Conservation (phyloP, 1,140 invertebrate genomes). For the Lutraria rhynchaena region DNA sequence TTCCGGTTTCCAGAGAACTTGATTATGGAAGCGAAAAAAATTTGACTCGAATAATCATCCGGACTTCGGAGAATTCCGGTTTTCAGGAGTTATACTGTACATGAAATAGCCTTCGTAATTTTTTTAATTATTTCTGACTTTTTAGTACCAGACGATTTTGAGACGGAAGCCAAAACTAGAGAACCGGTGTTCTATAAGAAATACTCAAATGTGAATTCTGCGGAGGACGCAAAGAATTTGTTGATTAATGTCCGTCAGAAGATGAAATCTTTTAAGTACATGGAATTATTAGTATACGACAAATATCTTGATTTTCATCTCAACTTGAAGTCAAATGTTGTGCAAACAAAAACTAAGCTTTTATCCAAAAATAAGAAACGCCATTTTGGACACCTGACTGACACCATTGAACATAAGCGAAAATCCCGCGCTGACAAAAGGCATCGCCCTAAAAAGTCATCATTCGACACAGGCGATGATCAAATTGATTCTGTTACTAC, state of each 20-base stretch:
- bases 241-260: conserved; percentile 45
- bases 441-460: not conserved
- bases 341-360: not conserved
- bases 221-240: conserved; percentile 53
- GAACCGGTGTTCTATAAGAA: conserved; percentile 61
- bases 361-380: conserved; percentile 23
- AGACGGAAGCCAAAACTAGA: conserved; percentile 45
- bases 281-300: conserved; percentile 62
- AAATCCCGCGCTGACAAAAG: not conserved
- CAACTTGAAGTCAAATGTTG: conserved; percentile 19
- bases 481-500: not conserved
- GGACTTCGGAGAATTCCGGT: too few species aligned
- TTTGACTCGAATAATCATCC: too few species aligned
- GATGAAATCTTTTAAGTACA: conserved; percentile 50
- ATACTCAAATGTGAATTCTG: conserved; percentile 53
- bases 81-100: too few species aligned
- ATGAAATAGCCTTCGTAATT: too few species aligned
- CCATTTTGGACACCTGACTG: conserved; percentile 16
- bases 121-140: not conserved
- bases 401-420: not conserved
- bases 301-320: conserved; percentile 48
- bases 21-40: too few species aligned
- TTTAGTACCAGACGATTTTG: conserved; percentile 48
- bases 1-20: too few species aligned
- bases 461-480: not conserved